phyloP scores from a whole-genome alignment of 1,140 invertebrate species.

The Caenorhabditis briggsae region DNA sequence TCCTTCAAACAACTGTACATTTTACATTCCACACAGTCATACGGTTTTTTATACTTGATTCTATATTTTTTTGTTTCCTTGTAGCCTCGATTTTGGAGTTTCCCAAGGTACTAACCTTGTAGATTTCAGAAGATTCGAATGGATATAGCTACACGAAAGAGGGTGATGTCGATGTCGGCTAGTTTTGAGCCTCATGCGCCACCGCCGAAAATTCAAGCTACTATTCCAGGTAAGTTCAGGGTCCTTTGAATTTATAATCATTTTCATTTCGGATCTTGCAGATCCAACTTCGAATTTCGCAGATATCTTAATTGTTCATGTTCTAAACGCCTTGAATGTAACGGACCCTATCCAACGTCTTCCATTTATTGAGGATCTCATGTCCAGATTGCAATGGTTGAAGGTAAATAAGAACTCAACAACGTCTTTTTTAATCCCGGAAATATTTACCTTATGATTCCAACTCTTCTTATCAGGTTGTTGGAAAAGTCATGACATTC shows the following conservation, averaged over 20 bases:
- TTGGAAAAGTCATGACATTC: constrained; percentile 1
- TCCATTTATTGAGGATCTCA: not conserved
- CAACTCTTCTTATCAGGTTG: not conserved
- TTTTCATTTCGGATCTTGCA: not conserved
- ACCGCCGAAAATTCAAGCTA: not conserved
- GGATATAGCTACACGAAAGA: not conserved
- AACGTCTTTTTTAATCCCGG: not conserved
- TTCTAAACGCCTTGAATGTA: not conserved
- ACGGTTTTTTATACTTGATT: not conserved
- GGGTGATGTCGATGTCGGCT: not conserved
- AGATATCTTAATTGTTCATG: not conserved
- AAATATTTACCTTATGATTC: constrained; percentile 6
- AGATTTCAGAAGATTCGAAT: not conserved
- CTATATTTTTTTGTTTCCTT: not conserved
- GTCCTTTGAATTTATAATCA: not conserved
- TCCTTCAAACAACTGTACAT: not conserved
- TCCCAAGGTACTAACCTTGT: not conserved
- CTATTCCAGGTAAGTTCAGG: not conserved
- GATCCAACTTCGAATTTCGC: not conserved
- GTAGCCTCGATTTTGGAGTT: not conserved
- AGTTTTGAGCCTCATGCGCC: not conserved
- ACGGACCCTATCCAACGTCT: not conserved
- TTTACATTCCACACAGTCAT: constrained; percentile 2
- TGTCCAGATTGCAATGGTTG: constrained; percentile 2
- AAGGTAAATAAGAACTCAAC: not conserved